Percentiles rank a stretch among this genome's conserved stretches.
phyloP scores from a whole-genome alignment of 2,888 invertebrate genomes.

The Thereva unica region DNA sequence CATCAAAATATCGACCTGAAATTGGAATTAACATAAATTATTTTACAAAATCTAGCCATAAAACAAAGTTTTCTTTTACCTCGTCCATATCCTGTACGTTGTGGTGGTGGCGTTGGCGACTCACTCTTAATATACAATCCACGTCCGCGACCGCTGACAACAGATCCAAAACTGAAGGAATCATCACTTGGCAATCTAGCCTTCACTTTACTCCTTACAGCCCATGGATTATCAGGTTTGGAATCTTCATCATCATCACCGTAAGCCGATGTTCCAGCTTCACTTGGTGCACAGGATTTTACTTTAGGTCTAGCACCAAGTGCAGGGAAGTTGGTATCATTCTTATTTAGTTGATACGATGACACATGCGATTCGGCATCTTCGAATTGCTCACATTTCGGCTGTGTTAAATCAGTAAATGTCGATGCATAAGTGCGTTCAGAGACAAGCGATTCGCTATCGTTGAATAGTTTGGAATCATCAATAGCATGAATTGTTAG shows the following conservation, averaged over 20 bases:
- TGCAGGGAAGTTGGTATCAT: slow-evolving; percentile 9
- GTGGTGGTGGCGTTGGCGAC: not conserved
- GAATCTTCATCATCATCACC: not conserved
- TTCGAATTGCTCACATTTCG: slow-evolving; percentile 4
- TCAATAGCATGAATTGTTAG: not conserved
- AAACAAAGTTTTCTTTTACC: slow-evolving; percentile 10
- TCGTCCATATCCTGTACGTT: not conserved
- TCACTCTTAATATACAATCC: slow-evolving; percentile 17
- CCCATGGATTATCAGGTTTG: slow-evolving; percentile 21
- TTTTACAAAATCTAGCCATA: too few species aligned
- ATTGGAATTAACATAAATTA: too few species aligned
- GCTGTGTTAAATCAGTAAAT: not conserved
- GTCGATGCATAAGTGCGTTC: not conserved
- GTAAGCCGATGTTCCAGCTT: not conserved
- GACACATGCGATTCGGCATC: not conserved
- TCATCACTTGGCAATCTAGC: slow-evolving; percentile 15
- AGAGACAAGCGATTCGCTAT: slow-evolving; percentile 11
- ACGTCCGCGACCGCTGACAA: slow-evolving; percentile 27
- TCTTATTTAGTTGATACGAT: not conserved
- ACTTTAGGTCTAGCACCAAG: slow-evolving; percentile 5
- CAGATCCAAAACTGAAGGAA: slow-evolving; percentile 21
- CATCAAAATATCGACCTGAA: too few species aligned
- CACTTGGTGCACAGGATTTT: not conserved
- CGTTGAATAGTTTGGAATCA: not conserved
- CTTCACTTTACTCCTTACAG: not conserved